Percentiles rank a stretch among this genome's conserved stretches.
phyloP scores from a whole-genome alignment of 2,888 invertebrate genomes.

The Mystacides longicornis region DNA sequence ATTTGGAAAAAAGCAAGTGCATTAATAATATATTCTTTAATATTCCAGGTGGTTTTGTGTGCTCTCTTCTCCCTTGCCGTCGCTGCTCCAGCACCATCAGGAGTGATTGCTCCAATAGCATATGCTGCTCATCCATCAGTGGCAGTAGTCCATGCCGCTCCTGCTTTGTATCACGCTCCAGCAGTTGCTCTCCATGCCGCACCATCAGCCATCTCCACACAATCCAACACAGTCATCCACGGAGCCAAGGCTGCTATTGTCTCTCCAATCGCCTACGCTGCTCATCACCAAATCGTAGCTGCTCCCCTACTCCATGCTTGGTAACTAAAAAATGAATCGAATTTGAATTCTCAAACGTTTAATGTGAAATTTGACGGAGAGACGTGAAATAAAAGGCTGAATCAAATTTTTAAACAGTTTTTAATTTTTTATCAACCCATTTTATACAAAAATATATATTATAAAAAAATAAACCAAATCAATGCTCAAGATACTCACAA shows the following conservation, averaged over 20 bases:
- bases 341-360: too few species aligned
- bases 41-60: conserved; percentile 37
- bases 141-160: conserved; percentile 21
- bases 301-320: conserved; percentile 15
- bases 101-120: conserved; percentile 20
- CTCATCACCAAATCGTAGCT: conserved; percentile 13
- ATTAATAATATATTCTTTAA: neutral
- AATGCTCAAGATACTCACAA: too few species aligned
- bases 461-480: too few species aligned
- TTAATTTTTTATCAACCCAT: too few species aligned
- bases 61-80: conserved; percentile 39
- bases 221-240: conserved; percentile 26
- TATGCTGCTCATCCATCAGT: conserved; percentile 19
- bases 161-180: conserved; percentile 21
- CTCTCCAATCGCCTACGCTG: conserved; percentile 5
- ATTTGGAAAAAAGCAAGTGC: too few species aligned
- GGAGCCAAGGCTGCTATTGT: conserved; percentile 18
- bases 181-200: conserved; percentile 16
- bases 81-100: conserved; percentile 23
- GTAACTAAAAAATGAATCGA: too few species aligned
- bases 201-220: conserved; percentile 25
- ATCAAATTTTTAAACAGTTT: too few species aligned
- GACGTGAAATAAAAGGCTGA: too few species aligned
- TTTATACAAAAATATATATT: too few species aligned
- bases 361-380: too few species aligned